Conservation (phyloP, 2,888 invertebrate species). For the Tachina lurida region DNA sequence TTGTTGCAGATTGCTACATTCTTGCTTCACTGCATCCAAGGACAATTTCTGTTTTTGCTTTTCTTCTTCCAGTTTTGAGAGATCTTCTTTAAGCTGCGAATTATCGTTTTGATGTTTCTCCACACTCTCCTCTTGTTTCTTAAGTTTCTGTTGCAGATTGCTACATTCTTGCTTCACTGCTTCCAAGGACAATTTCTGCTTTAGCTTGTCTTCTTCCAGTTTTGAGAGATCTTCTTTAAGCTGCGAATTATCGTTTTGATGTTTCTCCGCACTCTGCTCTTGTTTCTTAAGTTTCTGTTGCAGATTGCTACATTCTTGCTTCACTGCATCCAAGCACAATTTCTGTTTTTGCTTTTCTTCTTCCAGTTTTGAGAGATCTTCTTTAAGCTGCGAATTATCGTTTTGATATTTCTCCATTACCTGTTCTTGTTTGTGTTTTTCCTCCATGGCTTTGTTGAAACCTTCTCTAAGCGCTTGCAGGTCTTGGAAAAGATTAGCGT, state of each 20-base stretch:
- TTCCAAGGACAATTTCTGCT: neutral
- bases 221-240: neutral
- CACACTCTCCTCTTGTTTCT: neutral
- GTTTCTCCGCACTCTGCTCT: neutral
- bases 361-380: neutral
- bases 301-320: neutral
- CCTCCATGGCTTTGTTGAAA: neutral
- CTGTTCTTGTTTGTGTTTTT: neutral
- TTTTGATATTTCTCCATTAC: neutral
- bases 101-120: too few relatives aligned
- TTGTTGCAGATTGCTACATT: conserved; percentile 7
- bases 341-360: conserved; percentile 14
- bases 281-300: conserved; percentile 8
- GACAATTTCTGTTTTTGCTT: neutral
- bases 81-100: too few relatives aligned
- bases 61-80: neutral
- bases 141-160: conserved; percentile 1
- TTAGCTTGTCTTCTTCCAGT: conserved; percentile 8
- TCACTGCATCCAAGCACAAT: neutral
- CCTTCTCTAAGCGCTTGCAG: conserved; percentile 5
- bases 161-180: neutral
- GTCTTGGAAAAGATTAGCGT: conserved; percentile 6
- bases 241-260: neutral
- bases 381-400: neutral
- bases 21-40: neutral